These are phyloP conservation scores for Lypha dubia DNA, from an alignment of 2,888 invertebrate species.

Conservation along the genomic window DNA sequence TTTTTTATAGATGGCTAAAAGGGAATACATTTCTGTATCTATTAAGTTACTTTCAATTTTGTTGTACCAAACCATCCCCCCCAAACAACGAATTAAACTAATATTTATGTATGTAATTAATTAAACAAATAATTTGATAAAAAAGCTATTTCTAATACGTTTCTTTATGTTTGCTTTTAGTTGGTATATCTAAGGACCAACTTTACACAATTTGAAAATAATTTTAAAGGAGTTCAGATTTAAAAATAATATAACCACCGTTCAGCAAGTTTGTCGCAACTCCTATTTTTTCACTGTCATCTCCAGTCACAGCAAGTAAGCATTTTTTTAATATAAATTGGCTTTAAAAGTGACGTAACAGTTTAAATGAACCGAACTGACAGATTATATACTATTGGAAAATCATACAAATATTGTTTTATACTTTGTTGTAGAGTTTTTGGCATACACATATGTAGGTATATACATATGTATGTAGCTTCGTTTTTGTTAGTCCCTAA, in stretches of 20 bases:
- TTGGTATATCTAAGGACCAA: neutral
- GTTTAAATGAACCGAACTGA: too few relatives aligned
- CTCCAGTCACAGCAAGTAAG: too few relatives aligned
- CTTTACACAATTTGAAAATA: neutral
- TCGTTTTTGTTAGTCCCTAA: too few relatives aligned
- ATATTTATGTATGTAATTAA: neutral
- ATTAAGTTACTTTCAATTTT: neutral
- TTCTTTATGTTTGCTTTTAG: neutral
- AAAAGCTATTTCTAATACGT: neutral
- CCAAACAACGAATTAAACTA: slow-evolving; percentile 36
- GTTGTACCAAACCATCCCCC: neutral
- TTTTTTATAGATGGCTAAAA: slow-evolving; percentile 5
- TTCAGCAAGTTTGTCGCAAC: too few relatives aligned
- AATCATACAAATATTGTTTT: too few relatives aligned
- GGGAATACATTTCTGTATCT: neutral
- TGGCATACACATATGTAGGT: too few relatives aligned
- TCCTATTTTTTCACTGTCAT: too few relatives aligned
- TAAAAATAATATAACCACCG: neutral
- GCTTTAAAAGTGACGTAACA: too few relatives aligned
- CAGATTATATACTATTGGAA: too few relatives aligned
- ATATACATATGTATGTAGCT: too few relatives aligned
- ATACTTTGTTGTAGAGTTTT: too few relatives aligned
- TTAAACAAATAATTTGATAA: slow-evolving; percentile 8
- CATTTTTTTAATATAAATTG: too few relatives aligned
- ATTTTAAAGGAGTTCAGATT: neutral